These are phyloP conservation scores for Diceros bicornis DNA, from an alignment of 2,797 vertebrate species.

Conservation along the genomic window DNA sequence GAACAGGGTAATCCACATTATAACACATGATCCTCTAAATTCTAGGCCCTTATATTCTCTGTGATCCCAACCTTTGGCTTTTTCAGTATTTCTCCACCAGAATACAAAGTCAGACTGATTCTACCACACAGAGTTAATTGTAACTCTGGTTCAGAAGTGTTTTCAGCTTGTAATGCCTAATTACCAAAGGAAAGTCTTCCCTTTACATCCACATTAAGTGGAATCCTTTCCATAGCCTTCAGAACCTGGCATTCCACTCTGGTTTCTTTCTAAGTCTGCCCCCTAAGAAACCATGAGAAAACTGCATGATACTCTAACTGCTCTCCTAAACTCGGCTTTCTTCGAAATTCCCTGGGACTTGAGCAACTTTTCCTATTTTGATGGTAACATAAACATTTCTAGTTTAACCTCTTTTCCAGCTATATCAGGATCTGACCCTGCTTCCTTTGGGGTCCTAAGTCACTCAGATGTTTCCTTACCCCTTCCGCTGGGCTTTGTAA, in stretches of 20 bases:
- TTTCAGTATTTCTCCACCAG: not conserved
- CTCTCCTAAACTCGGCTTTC: not conserved
- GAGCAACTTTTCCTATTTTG: not conserved
- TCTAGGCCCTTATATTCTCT: not conserved
- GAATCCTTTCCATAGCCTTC: not conserved
- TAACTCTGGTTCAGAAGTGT: not conserved
- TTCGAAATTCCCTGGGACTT: not conserved
- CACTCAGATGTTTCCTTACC: not conserved
- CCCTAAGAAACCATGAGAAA: not conserved
- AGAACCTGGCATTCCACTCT: not conserved
- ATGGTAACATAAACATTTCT: not conserved
- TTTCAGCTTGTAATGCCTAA: not conserved
- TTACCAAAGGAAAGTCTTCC: not conserved
- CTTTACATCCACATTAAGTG: not conserved
- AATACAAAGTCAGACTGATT: not conserved
- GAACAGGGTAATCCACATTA: not conserved
- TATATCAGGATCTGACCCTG: not conserved
- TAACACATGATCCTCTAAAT: not conserved
- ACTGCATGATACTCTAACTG: no score
- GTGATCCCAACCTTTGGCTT: not conserved
- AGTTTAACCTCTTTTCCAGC: not conserved
- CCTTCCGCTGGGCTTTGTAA: not conserved
- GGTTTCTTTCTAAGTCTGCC: not conserved
- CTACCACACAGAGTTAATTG: not conserved
- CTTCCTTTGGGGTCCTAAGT: not conserved